phyloP scores from a whole-genome alignment of 1,140 invertebrate species.

The Brachystomella parvula region DNA sequence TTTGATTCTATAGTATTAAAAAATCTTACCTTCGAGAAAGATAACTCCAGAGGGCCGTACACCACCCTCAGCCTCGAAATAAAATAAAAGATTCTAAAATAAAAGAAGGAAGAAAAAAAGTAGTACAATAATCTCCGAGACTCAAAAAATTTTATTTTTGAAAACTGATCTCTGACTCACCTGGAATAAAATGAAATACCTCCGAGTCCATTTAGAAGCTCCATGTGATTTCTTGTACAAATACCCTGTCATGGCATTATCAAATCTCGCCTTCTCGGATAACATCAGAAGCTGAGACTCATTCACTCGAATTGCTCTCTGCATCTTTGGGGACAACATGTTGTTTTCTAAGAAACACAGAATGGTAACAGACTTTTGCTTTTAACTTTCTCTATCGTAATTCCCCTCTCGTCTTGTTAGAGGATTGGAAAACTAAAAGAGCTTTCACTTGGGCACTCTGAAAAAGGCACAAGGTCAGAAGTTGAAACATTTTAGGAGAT shows the following conservation, averaged over 20 bases:
- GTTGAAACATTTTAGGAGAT: no score
- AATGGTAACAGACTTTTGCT: no score
- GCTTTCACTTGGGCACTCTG: no score
- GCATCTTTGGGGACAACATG: slow-evolving; percentile 74
- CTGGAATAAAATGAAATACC: slow-evolving; percentile 87
- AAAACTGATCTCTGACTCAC: slow-evolving; percentile 45
- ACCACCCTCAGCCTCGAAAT: slow-evolving; percentile 74
- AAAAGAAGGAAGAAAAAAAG: slow-evolving; percentile 20
- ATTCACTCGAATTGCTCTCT: slow-evolving; percentile 70
- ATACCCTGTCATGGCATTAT: slow-evolving; percentile 66
- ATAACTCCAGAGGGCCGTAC: slow-evolving; percentile 71
- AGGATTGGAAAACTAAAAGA: no score
- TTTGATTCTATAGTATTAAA: background rate
- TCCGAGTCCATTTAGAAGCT: slow-evolving; percentile 76
- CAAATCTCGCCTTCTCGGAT: slow-evolving; percentile 71
- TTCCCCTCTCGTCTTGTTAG: no score
- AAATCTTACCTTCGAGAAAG: slow-evolving; percentile 58
- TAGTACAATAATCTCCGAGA: background rate
- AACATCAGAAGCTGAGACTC: slow-evolving; percentile 65
- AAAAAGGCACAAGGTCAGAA: no score
- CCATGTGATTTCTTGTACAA: slow-evolving; percentile 79
- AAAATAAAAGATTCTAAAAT: slow-evolving; percentile 76
- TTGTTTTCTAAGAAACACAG: no score
- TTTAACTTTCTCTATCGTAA: no score
- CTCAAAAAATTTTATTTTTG: slow-evolving; percentile 22